Percentiles rank a stretch among this genome's conserved stretches.
These are phyloP conservation scores for Zapus hudsonius DNA, from an alignment of 2,113 vertebrate genomes.

Conservation along the genomic window DNA sequence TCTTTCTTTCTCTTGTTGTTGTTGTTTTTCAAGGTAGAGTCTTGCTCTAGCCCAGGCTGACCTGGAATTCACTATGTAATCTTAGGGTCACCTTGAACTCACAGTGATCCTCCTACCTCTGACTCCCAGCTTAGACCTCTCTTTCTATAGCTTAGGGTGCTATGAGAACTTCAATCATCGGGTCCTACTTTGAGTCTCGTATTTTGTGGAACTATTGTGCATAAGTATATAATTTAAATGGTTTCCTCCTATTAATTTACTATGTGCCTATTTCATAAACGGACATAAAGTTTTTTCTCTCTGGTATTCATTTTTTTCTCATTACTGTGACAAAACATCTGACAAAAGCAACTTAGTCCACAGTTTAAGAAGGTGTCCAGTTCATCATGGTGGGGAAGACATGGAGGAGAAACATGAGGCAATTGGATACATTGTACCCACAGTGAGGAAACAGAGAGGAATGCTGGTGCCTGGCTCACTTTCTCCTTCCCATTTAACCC, in stretches of 20 bases:
- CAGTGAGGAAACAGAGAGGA: background rate
- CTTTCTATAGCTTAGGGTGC: background rate
- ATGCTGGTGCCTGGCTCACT: background rate
- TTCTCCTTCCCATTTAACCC: background rate
- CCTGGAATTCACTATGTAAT: too few species aligned
- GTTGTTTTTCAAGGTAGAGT: too few species aligned
- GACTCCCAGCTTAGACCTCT: too few species aligned
- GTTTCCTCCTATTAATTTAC: background rate
- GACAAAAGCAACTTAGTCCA: background rate
- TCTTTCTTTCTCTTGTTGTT: too few species aligned
- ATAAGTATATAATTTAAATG: too few species aligned
- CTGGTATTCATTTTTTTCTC: background rate
- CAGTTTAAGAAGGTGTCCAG: background rate
- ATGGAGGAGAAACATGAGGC: background rate
- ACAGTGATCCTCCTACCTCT: too few species aligned
- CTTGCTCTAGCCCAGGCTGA: too few species aligned
- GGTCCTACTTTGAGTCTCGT: background rate
- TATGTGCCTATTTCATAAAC: background rate
- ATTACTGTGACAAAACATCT: background rate
- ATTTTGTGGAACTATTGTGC: background rate
- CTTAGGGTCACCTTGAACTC: too few species aligned
- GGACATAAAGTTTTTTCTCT: background rate
- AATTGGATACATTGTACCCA: background rate
- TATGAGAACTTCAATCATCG: background rate
- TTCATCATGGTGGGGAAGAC: background rate